Evolutionary conservation across 2,113 vertebrate genomes (phyloP).

Genomic region (Rhinopomastus cyanomelas): DNA sequence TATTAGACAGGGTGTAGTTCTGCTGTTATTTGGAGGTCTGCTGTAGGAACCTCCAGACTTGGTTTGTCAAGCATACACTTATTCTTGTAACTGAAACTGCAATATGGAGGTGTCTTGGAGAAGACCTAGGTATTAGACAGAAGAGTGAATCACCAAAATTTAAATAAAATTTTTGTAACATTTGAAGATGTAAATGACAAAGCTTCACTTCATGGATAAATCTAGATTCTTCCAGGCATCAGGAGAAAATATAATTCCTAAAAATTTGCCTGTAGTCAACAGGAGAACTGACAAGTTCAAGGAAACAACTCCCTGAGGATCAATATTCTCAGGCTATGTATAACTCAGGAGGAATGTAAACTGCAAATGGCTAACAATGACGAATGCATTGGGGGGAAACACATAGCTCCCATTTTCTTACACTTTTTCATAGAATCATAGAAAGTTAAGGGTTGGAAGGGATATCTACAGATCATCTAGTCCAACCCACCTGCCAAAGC

Average conservation of each 20-base stretch:
- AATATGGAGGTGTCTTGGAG: not conserved
- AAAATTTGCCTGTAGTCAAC: not conserved
- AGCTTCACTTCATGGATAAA: not conserved
- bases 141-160: not conserved
- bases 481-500: no score
- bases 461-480: no score
- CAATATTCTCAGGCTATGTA: not conserved
- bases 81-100: not conserved
- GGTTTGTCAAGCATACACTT: not conserved
- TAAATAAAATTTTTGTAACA: not conserved
- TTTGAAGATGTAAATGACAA: not conserved
- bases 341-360: not conserved
- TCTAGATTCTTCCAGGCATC: not conserved
- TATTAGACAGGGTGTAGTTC: not conserved
- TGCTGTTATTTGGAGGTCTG: not conserved
- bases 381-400: accelerated
- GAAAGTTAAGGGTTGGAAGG: no score
- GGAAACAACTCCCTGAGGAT: not conserved
- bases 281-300: not conserved
- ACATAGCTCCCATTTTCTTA: not conserved
- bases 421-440: not conserved
- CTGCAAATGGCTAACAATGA: not conserved
- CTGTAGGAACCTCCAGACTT: not conserved
- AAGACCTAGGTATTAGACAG: not conserved
- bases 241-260: not conserved